Base-by-base conservation (phyloP, 2,797 vertebrate genomes). In the Anisognathus igniventris region DNA sequence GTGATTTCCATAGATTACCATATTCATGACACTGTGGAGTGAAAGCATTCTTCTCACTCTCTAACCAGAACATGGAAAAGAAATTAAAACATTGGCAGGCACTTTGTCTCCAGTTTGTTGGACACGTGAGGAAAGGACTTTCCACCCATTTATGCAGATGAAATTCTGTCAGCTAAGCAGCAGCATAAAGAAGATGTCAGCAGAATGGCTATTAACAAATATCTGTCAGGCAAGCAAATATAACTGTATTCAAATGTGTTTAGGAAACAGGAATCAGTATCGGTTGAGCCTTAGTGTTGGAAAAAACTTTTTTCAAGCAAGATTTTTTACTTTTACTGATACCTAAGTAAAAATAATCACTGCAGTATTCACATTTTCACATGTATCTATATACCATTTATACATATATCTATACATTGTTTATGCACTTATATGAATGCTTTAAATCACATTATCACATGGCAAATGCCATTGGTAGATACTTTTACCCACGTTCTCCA, bases 1-100 rank as follows among this genome's bases (percentile, higher is more conserved):
- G 79, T 98, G 98, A 98, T 98, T 98, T 98, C 98, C 97, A 98
- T 97, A 98, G 98, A 99, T 99, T 98, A 98, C 97, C 98, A 98
- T 98, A 98, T 98, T 99, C 98, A 98, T 98, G 98, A 98, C 97
- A 97, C 93, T 96, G 97, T 95, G 96, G 97, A 98, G 97, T 96
- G 97, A 98, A 98, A 98, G 97, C 97, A 97, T 97, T 98, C 97
- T 97, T 97, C 98, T 98, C 96, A 96, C 96, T 97, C 96, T 96
- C 97, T 97, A 97, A 97, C 96, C 95, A 96, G 97, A 98, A 98
- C 97, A 98, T 97, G 96, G 97, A 97, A 98, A 97, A 97, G 96
- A 97, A 98, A 98, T 98, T 98, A 98, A 98, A 97, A 97, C 95
- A 97, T 91, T 98, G 98, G 97, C 98, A 98, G 97, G 97, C 97